Base-by-base conservation (phyloP, 2,888 invertebrate species). In the Aricia artaxerxes region DNA sequence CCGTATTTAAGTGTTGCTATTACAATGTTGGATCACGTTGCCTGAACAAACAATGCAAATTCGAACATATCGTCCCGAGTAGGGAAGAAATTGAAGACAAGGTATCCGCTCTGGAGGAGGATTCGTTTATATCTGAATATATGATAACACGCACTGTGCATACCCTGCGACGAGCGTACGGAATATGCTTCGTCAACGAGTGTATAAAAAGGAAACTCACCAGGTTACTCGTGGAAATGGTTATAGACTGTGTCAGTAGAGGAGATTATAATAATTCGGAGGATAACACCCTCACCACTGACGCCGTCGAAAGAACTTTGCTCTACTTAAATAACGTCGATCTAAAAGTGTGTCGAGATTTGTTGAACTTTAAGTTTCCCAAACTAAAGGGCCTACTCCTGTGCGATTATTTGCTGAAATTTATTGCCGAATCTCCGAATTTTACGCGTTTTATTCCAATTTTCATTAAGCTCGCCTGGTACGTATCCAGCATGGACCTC, bases 391-490 rank as follows among this genome's bases (percentile, higher is more conserved):
- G 77, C 0, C 64, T 80, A 0, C 60, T 85, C 2, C 80, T 93
- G 1, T 92, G 92, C 77, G 90, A 92, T 38, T 82, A 85, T 0
- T 89, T 90, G 4, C 86, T 94, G 84, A 80, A 85, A 31, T 83
- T 85, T 0, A 87, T 94, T 79, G 90, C 91, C 0, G 82, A 86
- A 7, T 89, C 92, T 2, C 91, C 89, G 77, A 94, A 94, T 83
- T 93, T 94, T 82, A 86, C 89, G 0, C 86, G 92, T 6, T 94
- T 93, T 83, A 91, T 89, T 82, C 57, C 60, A 0, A 88, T 91
- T 40, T 93, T 93, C 81, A 82, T 89, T 5, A 89, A 87, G 79
- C 83, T 94, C 9, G 87, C 89, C 0, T 80, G 86, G 9, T 90
- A 90, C 73, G 88, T 92, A 81, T 85, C 86, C 2, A 53, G 81